phyloP scores from a whole-genome alignment of 2,888 invertebrate genomes.

The Acleris laterana region DNA sequence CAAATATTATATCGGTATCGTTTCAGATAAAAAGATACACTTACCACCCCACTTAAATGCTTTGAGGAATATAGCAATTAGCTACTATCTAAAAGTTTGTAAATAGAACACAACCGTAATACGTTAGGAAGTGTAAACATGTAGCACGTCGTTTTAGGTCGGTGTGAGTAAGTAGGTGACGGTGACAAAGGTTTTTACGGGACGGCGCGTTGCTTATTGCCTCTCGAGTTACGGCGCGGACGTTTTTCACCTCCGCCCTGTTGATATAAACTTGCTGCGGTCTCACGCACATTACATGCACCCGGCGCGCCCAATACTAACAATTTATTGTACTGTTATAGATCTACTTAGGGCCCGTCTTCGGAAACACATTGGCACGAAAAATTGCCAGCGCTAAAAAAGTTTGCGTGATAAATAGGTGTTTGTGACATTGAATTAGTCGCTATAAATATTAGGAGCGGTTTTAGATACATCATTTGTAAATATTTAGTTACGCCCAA shows the following conservation, averaged over 20 bases:
- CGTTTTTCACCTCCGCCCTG: conserved; percentile 65
- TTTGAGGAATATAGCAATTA: too few species aligned
- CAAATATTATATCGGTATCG: too few species aligned
- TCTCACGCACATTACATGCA: conserved; percentile 71
- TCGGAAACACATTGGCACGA: conserved; percentile 30
- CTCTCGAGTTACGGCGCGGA: conserved; percentile 57
- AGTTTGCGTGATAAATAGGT: conserved; percentile 18
- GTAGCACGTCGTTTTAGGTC: conserved; percentile 18
- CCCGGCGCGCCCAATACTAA: conserved; percentile 66
- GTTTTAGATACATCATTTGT: neutral
- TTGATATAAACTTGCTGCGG: conserved; percentile 66
- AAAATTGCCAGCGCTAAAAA: conserved; percentile 25
- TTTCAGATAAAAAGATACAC: too few species aligned
- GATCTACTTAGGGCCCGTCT: conserved; percentile 58
- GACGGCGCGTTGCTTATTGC: conserved; percentile 56
- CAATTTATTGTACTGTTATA: conserved; percentile 77
- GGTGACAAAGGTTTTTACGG: conserved; percentile 58
- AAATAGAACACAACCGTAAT: conserved; percentile 9
- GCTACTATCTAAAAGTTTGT: neutral
- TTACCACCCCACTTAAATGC: too few species aligned
- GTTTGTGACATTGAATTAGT: conserved; percentile 1
- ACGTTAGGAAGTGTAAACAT: conserved; percentile 6
- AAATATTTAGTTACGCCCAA: too few species aligned
- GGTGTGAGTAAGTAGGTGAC: conserved; percentile 29
- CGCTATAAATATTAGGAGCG: neutral